Base-by-base conservation (phyloP, 2,888 invertebrate species). In the Luperina nickerlii region DNA sequence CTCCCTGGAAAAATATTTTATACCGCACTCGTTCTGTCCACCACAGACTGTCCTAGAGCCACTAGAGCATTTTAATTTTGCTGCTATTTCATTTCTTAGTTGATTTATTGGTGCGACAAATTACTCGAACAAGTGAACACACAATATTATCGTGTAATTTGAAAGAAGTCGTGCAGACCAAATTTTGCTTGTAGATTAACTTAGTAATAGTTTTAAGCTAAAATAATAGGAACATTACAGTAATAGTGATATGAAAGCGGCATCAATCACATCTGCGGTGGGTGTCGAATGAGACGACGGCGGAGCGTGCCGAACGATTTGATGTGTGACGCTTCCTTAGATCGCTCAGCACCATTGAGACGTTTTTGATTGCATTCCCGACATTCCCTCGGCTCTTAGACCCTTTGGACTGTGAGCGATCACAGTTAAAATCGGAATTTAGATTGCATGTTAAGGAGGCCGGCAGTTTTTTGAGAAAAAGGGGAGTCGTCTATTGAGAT, bases 341-440 rank as follows among this genome's bases (percentile, higher is more conserved):
- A 84, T 86, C 83, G 87, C 87, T 86, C 75, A 85, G 76, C 76
- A 87, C 85, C 84, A 89, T 87, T 88, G 87, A 87, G 87, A 88
- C 90, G 91, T 90, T 92, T 91, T 92, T 92, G 91, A 92, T 92
- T 90, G 90, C 91, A 92, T 92, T 91, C 90, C 88, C 70, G 75
- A 79, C 87, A 90, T 90, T 87, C 87, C 87, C 87, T 85, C 87
- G 79, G 87, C 82, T 88, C 84, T 88, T 87, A 90, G 89, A 87
- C 76, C 87, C 85, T 85, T 87, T 90, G 77, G 86, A 88, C 87
- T 86, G 83, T 84, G 89, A 90, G 88, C 87, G 88, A 89, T 87
- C 88, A 90, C 91, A 89, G 87, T 90, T 90, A 91, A 87, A 91
- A 86, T 83, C 86, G 91, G 90, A 90, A 90, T 90, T 88, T 90